phyloP scores from a whole-genome alignment of 2,888 invertebrate species.

The Aphrophora alni region DNA sequence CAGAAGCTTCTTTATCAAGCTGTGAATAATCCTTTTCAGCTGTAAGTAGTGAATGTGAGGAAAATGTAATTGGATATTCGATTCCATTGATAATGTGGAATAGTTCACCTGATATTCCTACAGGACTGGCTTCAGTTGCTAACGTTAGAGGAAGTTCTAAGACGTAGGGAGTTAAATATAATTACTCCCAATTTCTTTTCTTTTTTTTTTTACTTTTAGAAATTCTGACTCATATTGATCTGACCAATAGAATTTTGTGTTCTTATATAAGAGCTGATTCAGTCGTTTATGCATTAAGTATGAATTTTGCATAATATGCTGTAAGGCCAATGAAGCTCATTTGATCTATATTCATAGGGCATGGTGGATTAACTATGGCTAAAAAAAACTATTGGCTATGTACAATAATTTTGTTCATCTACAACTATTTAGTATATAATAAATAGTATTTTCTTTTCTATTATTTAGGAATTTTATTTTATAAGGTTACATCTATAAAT shows the following conservation, averaged over 20 bases:
- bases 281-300: constrained; percentile 19
- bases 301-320: constrained; percentile 24
- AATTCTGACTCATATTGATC: background rate
- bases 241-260: constrained; percentile 13
- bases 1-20: constrained; percentile 11
- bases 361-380: too few relatives aligned
- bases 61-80: constrained; percentile 28
- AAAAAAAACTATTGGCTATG: too few relatives aligned
- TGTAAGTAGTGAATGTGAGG: background rate
- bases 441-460: too few relatives aligned
- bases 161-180: constrained; percentile 14
- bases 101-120: constrained; percentile 22
- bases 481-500: too few relatives aligned
- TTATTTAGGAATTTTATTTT: too few relatives aligned
- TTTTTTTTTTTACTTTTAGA: too few relatives aligned
- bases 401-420: too few relatives aligned
- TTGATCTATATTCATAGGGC: constrained; percentile 7
- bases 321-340: constrained; percentile 21
- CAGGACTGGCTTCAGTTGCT: constrained; percentile 37
- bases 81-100: constrained; percentile 26
- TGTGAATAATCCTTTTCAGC: background rate
- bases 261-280: background rate
- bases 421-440: too few relatives aligned
- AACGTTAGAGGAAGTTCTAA: constrained; percentile 22
- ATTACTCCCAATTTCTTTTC: constrained; percentile 24